These are phyloP conservation scores for Mus spicilegus DNA, from an alignment of 2,113 vertebrate genomes.

Conservation along the genomic window DNA sequence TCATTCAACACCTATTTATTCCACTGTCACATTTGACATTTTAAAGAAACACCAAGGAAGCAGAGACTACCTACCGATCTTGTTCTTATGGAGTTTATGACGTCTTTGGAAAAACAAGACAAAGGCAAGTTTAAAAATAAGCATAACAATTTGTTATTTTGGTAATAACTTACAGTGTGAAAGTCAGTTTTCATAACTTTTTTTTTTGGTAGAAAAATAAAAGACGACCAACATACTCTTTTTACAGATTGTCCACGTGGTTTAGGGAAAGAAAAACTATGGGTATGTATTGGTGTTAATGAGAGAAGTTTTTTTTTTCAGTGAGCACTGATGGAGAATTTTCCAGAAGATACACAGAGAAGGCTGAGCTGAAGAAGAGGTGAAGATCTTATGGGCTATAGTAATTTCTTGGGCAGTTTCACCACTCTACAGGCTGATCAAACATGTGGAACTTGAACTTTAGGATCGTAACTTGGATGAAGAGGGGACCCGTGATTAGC, in stretches of 20 bases:
- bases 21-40: neutral
- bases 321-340: neutral
- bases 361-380: neutral
- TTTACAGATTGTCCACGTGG: slow-evolving; percentile 37
- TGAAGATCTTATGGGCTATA: neutral
- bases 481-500: neutral
- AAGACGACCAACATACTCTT: neutral
- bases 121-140: slow-evolving; percentile 42
- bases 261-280: slow-evolving; percentile 14
- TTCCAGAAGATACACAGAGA: neutral
- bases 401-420: neutral
- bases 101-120: neutral
- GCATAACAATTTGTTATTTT: slow-evolving; percentile 14
- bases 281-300: slow-evolving; percentile 44
- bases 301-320: slow-evolving; percentile 49
- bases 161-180: neutral
- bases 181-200: slow-evolving; percentile 43
- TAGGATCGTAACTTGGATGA: neutral
- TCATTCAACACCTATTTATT: neutral
- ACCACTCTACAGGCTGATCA: neutral
- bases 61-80: neutral
- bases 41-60: slow-evolving; percentile 37
- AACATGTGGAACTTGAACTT: neutral
- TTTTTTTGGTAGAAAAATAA: slow-evolving; percentile 30
- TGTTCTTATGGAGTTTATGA: neutral